Conservation (phyloP, 2,888 invertebrate genomes). For the Micoletzkya japonica region DNA sequence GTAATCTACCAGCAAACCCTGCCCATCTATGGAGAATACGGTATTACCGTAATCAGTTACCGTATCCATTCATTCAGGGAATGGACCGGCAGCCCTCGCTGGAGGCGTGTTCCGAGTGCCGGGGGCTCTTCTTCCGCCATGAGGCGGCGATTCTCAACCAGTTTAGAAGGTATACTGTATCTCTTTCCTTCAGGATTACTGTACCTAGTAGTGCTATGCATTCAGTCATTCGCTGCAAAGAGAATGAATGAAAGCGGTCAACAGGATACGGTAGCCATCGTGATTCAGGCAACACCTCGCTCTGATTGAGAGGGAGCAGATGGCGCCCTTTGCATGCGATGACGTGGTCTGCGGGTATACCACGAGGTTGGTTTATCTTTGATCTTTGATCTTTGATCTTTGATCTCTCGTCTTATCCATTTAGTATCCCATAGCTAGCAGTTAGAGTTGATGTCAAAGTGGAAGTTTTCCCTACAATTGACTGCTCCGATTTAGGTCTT, state of each 20-base stretch:
- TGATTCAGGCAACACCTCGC: slow-evolving; percentile 19
- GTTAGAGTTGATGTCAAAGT: no score
- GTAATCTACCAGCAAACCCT: no score
- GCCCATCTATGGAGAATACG: background rate
- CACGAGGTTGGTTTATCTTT: slow-evolving; percentile 5
- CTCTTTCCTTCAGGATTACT: background rate
- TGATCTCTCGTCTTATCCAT: background rate
- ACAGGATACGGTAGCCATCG: no score
- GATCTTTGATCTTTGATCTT: background rate
- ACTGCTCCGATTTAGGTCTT: background rate
- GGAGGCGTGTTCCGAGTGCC: slow-evolving; percentile 34
- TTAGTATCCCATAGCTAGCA: no score
- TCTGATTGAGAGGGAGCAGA: slow-evolving; percentile 34
- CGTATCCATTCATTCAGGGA: no score
- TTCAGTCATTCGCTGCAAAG: background rate
- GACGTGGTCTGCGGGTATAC: slow-evolving; percentile 14
- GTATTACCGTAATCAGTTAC: no score
- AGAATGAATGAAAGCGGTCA: background rate
- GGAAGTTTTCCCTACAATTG: no score
- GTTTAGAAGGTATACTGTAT: slow-evolving; percentile 7
- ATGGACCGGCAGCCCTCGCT: slow-evolving; percentile 30
- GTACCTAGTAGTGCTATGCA: background rate
- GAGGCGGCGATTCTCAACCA: background rate
- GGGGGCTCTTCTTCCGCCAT: background rate
- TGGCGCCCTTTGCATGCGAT: slow-evolving; percentile 11